Evolutionary conservation across 2,113 vertebrate genomes (phyloP), one percentile per base, ranked within the genome.

Genomic region (Peromyscus leucopus): DNA sequence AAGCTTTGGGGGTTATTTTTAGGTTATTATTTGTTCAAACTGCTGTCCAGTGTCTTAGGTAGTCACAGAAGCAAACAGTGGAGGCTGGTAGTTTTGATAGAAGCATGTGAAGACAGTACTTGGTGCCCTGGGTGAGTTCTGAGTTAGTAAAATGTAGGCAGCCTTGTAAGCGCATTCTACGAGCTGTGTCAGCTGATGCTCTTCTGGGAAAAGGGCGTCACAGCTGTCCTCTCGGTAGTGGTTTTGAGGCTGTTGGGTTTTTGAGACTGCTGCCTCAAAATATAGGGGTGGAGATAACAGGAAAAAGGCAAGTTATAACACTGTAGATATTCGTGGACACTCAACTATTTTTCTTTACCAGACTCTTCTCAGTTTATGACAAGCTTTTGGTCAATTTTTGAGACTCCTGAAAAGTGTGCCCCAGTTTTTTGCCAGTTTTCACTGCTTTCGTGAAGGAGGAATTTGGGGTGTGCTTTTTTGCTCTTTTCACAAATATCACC

Each of bases 351-450:
- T 91, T 92, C 55, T 76, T 78, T 61, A 92, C 42, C 39, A 61
- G n/a, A 79, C 36, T 5, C 21, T 90, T 31, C 22, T 39, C 6
- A 46, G 89, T 63, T 31, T 79, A 11, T 51, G 42, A 21, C 26
- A 89, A 39, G 15, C 13, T 28, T 90, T 65, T 84, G 39, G 63
- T 87, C 86, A 95, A 75, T 55, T n/a, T 85, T 69, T 33, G 55
- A 80, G 88, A 31, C 69, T 89, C 84, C 51, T 96, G 71, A 65
- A 76, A 93, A 55, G 31, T 92, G 86, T 94, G 69, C 87, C 78
- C 75, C 13, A 57, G 22, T 75, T 87, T 92, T 48, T 75, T 84
- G 48, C 48, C 26, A 11, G 31, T 93, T 75, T 85, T 59, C 31
- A 89, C 69, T 96, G 63, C 24, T 85, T 91, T 92, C 75, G 69